Evolutionary conservation across 2,797 vertebrate genomes (phyloP), one percentile per base, ranked within the genome.

Genomic region (Naso thynnoides): DNA sequence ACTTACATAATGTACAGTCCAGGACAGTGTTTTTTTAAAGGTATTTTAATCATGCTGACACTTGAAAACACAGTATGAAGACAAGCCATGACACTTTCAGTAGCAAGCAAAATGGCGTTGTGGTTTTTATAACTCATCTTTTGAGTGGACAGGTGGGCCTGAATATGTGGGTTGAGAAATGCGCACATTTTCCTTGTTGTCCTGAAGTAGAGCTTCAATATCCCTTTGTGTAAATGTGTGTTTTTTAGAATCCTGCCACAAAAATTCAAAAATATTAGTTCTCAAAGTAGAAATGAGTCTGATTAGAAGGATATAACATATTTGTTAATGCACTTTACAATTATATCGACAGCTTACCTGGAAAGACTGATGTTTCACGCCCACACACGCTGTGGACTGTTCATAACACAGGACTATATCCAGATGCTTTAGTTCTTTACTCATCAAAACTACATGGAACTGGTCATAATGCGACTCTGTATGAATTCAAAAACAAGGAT

Each of bases 381-480:
- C 91, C 0, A 92, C 77, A 74, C 92, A 93, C 23, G 86, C 80
- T 33, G 71, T 76, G 39, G 90, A 88, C 47, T 78, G 76, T 79
- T 94, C 91, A 68, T 91, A 92, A 64, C 92, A 93, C 58, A 94
- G 47, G 15, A 66, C 26, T 9, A 91, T 61, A 8, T 81, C 64
- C 70, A 93, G 76, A 42, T 73, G 72, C 41, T 86, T 78, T n/a
- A 58, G 69, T 41, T 86, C 79, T 64, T 72, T 80, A 36, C 69
- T 80, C 69, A 75, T 1, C 63, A 93, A 70, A 56, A 64, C 84
- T 15, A 56, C 58, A 3, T 44, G 58, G 42, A 93, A 90, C 54
- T 83, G 38, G 8, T 83, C 75, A 54, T 56, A 31, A 65, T 91
- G 73, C 49, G 85, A 73, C 29, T 90, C 91, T 93, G 57, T 31